These are phyloP conservation scores for Tenthredo mesomela DNA, from an alignment of 2,888 invertebrate genomes.

Conservation along the genomic window DNA sequence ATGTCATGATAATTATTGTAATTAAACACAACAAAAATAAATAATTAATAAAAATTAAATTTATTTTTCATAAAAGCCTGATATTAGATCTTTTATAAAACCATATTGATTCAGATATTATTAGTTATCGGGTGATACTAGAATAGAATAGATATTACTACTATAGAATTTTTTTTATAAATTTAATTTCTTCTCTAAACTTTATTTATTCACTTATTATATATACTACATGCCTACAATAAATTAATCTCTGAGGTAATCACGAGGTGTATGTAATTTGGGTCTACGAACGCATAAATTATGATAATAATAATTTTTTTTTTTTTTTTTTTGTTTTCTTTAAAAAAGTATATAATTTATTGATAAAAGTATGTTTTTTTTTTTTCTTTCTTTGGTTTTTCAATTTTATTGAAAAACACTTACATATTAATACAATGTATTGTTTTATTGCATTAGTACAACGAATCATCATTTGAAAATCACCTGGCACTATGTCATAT, in stretches of 20 bases:
- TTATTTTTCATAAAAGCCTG: slow-evolving; percentile 33
- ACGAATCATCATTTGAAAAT: background rate
- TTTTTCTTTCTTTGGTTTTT: background rate
- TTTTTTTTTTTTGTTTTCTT: background rate
- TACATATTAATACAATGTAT: slow-evolving; percentile 3
- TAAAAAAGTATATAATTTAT: slow-evolving; percentile 6
- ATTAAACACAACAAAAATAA: slow-evolving; percentile 43
- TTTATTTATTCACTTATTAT: background rate
- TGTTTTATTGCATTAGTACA: background rate
- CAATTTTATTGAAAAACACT: background rate
- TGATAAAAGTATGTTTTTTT: background rate
- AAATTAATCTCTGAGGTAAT: background rate
- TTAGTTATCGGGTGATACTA: background rate
- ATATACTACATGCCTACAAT: no score
- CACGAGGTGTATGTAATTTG: background rate
- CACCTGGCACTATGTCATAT: background rate
- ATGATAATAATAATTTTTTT: no score
- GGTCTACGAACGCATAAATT: background rate
- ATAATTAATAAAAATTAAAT: slow-evolving; percentile 37
- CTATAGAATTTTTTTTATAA: background rate
- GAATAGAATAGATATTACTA: background rate
- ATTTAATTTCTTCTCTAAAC: background rate
- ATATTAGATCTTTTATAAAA: background rate
- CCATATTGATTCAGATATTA: background rate
- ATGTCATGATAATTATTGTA: slow-evolving; percentile 45